Base-by-base conservation (phyloP, 2,113 vertebrate genomes). In the Passer montanus region DNA sequence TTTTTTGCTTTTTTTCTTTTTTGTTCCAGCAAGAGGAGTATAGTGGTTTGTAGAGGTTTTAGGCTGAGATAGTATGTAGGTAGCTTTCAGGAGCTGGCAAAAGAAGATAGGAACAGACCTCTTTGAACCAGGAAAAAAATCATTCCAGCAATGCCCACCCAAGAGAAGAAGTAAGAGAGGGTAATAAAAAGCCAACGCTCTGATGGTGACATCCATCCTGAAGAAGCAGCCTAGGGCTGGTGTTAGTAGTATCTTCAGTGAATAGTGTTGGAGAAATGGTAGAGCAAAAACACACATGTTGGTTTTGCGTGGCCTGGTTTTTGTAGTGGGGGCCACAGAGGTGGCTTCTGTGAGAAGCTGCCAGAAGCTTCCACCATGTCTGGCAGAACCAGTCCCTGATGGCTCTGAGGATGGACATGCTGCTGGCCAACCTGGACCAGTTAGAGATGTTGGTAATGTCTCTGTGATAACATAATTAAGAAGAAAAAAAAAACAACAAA, bases 371-470 rank as follows among this genome's bases (percentile, higher is more conserved):
- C 70, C 43, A 56, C 15, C 8, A 2, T 11, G 12, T 85, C 19
- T 2, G 2, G 12, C 60, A 85, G 35, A 49, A 6, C 12, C 13
- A 49, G 1, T n/a, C 15, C 20, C 35, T 41, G 60, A 8, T 66
- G n/a, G 41, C n/a, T 56, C 41, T 24, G n/a, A 41, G 20, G 82
- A 56, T 47, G 69, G 41, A n/a, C 23, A 3, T 4, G 9, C 41
- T 23, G 22, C 22, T 73, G 68, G 49, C n/a, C 41, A 53, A 12
- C 0, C 81, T 64, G 49, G 12, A 8, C 15, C n/a, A 28, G 0
- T 46, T 1, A 47, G 14, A 33, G n/a, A 23, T 11, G 15, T 0
- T 64, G 58, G 28, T 39, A 64, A 23, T 0, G 0, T 5, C 22
- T 55, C 41, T 39, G 7, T 64, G 39, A 5, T 37, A 15, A 46